phyloP scores from a whole-genome alignment of 2,888 invertebrate genomes.

The Caradrina kadenii region DNA sequence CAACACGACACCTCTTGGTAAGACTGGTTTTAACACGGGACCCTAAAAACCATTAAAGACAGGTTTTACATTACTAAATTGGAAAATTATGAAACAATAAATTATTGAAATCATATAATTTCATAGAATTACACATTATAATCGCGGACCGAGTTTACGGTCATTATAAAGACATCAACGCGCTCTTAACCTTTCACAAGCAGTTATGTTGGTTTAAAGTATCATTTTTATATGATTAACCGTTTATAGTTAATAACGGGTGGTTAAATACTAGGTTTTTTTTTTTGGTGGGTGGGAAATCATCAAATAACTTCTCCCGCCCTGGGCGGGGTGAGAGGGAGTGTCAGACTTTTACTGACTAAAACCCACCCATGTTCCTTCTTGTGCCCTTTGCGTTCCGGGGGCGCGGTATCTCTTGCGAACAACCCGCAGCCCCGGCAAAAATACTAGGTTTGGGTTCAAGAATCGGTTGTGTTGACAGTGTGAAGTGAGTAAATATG shows the following conservation, averaged over 20 bases:
- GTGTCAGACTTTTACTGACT: too few relatives aligned
- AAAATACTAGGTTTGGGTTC: conserved; percentile 32
- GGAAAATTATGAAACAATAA: conserved; percentile 51
- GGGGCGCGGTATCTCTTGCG: too few relatives aligned
- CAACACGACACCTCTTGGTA: too few relatives aligned
- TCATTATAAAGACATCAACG: conserved; percentile 77
- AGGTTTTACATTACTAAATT: conserved; percentile 23
- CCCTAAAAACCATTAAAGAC: conserved; percentile 38
- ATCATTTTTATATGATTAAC: not conserved
- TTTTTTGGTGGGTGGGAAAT: too few relatives aligned
- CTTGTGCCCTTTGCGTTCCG: too few relatives aligned
- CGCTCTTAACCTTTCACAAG: conserved; percentile 46
- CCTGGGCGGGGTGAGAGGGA: too few relatives aligned
- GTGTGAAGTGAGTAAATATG: not conserved
- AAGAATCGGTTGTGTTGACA: conserved; percentile 35
- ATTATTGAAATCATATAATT: conserved; percentile 57
- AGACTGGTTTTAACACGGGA: too few relatives aligned
- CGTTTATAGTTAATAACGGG: not conserved
- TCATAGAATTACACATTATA: conserved; percentile 43
- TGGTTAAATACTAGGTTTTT: conserved; percentile 41
- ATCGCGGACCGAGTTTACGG: conserved; percentile 30
- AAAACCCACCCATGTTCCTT: too few relatives aligned
- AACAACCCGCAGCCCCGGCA: too few relatives aligned
- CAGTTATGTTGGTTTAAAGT: conserved; percentile 16
- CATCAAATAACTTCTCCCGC: too few relatives aligned